Conservation (phyloP, 2,797 vertebrate species). For the Nannoperca australis region DNA sequence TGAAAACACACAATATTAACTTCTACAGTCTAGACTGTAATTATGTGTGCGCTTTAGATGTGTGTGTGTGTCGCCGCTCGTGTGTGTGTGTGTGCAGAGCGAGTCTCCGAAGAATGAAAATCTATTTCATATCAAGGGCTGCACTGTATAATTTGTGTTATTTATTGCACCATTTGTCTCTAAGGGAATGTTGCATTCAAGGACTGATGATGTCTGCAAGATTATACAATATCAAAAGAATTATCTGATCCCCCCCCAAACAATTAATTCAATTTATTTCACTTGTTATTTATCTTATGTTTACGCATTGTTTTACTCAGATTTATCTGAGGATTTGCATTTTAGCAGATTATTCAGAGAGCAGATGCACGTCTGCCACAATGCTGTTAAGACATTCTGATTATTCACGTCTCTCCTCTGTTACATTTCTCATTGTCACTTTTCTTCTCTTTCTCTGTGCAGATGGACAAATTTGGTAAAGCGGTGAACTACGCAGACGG, state of each 20-base stretch:
- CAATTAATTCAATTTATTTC: conserved; percentile 75
- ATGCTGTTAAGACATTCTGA: conserved; percentile 18
- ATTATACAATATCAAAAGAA: conserved; percentile 74
- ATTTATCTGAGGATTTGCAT: conserved; percentile 70
- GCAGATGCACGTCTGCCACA: conserved; percentile 39
- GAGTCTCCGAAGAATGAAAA: conserved; percentile 51
- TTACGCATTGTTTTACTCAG: conserved; percentile 60
- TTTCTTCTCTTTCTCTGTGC: not conserved
- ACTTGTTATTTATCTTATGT: conserved; percentile 72
- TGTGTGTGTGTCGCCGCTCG: no score
- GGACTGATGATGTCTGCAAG: conserved; percentile 73
- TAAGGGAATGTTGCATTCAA: conserved; percentile 64
- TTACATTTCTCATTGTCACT: not conserved
- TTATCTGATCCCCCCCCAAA: conserved; percentile 60
- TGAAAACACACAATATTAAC: conserved; percentile 41
- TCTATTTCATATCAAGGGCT: conserved; percentile 54
- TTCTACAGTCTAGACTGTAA: conserved; percentile 34
- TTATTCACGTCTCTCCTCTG: conserved; percentile 12
- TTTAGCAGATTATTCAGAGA: conserved; percentile 67
- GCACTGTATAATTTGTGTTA: conserved; percentile 68
- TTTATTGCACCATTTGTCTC: conserved; percentile 77
- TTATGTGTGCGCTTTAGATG: conserved; percentile 18
- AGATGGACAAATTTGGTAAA: conserved; percentile 98
- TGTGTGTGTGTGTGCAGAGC: conserved; percentile 7
- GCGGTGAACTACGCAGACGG: conserved; percentile 98